phyloP scores from a whole-genome alignment of 2,888 invertebrate genomes.

The Rotaria socialis region DNA sequence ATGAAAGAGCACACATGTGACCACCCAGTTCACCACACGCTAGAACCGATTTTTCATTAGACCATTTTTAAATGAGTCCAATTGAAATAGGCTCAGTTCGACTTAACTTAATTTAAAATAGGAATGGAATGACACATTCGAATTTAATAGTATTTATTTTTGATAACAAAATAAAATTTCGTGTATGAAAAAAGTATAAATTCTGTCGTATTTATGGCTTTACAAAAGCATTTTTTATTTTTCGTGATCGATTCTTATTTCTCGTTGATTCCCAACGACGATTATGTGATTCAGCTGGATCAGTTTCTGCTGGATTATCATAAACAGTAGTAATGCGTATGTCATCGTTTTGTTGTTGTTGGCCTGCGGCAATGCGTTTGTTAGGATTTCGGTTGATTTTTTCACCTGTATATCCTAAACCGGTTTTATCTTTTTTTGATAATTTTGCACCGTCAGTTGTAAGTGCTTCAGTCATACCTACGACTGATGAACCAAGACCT shows the following conservation, averaged over 20 bases:
- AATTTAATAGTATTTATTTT: too few relatives aligned
- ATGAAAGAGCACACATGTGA: too few relatives aligned
- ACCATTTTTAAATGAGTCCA: too few relatives aligned
- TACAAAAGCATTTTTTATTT: background rate
- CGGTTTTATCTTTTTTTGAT: slow-evolving; percentile 51
- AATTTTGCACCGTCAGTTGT: slow-evolving; percentile 54
- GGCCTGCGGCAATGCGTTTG: background rate
- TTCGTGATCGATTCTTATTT: background rate
- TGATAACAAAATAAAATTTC: too few relatives aligned
- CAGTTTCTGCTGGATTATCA: slow-evolving; percentile 8
- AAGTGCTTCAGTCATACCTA: slow-evolving; percentile 56
- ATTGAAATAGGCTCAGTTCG: too few relatives aligned
- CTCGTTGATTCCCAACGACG: background rate
- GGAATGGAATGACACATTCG: too few relatives aligned
- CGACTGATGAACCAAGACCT: slow-evolving; percentile 60
- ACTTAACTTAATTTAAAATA: too few relatives aligned
- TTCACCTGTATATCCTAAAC: slow-evolving; percentile 52
- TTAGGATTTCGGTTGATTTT: slow-evolving; percentile 33
- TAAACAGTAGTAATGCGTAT: background rate
- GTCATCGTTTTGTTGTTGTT: background rate
- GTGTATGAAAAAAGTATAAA: background rate
- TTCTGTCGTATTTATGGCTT: background rate
- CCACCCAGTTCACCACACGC: too few relatives aligned
- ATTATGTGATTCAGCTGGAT: background rate
- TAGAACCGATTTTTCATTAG: too few relatives aligned